Percentiles rank a stretch among this genome's conserved stretches.
Conservation (phyloP, 2,888 invertebrate genomes). For the Caenorhabditis sp. region DNA sequence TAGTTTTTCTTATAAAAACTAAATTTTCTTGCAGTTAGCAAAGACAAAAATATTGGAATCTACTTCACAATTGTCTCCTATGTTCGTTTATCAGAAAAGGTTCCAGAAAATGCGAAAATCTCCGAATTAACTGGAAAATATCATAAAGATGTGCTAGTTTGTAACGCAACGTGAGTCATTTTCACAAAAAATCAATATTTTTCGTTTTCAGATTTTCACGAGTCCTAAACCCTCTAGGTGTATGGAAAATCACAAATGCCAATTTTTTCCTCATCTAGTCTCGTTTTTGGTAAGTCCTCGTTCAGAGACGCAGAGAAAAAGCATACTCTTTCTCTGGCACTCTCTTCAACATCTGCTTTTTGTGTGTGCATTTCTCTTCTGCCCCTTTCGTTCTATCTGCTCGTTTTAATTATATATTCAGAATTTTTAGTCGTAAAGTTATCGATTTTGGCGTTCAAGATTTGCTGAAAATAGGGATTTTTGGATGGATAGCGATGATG, state of each 20-base stretch:
- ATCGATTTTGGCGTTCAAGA: background rate
- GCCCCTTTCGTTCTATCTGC: background rate
- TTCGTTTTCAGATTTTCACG: conserved; percentile 48
- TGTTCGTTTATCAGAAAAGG: conserved; percentile 30
- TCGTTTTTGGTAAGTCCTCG: background rate
- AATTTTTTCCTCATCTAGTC: conserved; percentile 31
- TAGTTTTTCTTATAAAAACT: background rate
- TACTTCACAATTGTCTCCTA: conserved; percentile 51
- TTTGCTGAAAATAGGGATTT: background rate
- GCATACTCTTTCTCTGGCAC: background rate
- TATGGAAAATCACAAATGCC: conserved; percentile 49
- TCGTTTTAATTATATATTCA: conserved; percentile 1
- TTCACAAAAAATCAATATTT: background rate
- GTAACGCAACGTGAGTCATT: conserved; percentile 45
- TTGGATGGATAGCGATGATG: conserved; percentile 71
- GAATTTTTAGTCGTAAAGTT: conserved; percentile 1
- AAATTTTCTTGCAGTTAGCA: conserved; percentile 33
- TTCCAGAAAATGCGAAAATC: conserved; percentile 35
- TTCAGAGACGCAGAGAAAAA: background rate
- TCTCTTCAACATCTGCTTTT: background rate
- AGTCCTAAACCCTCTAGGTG: conserved; percentile 50
- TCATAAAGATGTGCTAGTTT: conserved; percentile 31
- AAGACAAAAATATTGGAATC: conserved; percentile 40
- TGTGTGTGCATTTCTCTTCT: conserved; percentile 1
- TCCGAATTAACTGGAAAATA: conserved; percentile 34